phyloP scores from a whole-genome alignment of 2,888 invertebrate species.

The Linnaemya vulpina region DNA sequence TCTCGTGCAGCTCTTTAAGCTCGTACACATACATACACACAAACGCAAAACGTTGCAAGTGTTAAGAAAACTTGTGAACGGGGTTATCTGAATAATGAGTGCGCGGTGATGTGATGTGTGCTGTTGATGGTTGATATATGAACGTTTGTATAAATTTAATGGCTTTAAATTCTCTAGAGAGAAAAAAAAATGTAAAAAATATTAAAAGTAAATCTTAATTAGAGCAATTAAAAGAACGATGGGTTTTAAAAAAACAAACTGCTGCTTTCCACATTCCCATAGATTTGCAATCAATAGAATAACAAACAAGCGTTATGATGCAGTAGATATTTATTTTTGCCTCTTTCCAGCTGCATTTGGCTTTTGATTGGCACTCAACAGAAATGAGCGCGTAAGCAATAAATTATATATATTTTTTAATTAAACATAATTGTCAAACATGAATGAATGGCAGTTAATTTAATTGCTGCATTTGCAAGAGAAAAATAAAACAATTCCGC shows the following conservation, averaged over 20 bases:
- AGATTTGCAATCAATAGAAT: background rate
- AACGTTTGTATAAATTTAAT: constrained; percentile 13
- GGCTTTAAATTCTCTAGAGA: constrained; percentile 29
- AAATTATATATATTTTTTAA: constrained; percentile 24
- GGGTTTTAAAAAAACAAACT: constrained; percentile 57
- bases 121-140: constrained; percentile 15
- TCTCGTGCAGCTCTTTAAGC: too few species aligned
- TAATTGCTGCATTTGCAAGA: constrained; percentile 1
- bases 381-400: constrained; percentile 64
- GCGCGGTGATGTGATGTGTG: constrained; percentile 5
- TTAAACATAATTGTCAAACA: constrained; percentile 48
- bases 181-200: constrained; percentile 27
- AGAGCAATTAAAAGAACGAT: constrained; percentile 65
- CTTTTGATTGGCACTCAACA: constrained; percentile 51
- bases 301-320: background rate
- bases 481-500: background rate
- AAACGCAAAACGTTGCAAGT: background rate
- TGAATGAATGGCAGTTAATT: constrained; percentile 50
- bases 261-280: constrained; percentile 3
- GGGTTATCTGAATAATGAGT: background rate
- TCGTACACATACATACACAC: background rate
- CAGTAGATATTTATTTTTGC: background rate
- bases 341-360: background rate
- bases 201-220: constrained; percentile 68
- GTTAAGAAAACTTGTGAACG: background rate